These are phyloP conservation scores for Pimpla rufipes DNA, from an alignment of 2,888 invertebrate genomes.

Conservation along the genomic window DNA sequence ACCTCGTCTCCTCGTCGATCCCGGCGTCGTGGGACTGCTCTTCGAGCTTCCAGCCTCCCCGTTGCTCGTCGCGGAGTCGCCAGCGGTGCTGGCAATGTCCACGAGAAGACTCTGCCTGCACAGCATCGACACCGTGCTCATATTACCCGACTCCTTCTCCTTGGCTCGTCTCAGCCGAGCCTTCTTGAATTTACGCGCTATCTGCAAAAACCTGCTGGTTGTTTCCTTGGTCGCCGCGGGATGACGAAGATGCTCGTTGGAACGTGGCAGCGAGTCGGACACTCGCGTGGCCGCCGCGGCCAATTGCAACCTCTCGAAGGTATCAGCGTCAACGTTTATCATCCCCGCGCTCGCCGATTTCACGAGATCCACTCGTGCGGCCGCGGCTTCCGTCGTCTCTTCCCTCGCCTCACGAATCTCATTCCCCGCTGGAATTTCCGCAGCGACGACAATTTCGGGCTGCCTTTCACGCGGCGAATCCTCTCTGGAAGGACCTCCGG, in stretches of 20 bases:
- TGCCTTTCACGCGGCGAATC: conserved; percentile 52
- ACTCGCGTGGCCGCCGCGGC: conserved; percentile 77
- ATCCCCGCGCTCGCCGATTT: conserved; percentile 93
- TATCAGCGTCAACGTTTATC: conserved; percentile 89
- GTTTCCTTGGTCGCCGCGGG: conserved; percentile 52
- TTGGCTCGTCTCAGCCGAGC: conserved; percentile 86
- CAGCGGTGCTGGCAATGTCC: conserved; percentile 83
- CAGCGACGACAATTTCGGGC: conserved; percentile 10
- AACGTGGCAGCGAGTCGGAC: conserved; percentile 87
- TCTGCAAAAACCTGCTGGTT: conserved; percentile 76
- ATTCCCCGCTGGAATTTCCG: conserved; percentile 42
- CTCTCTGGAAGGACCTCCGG: conserved; percentile 80
- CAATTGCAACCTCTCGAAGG: conserved; percentile 87
- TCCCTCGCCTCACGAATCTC: background rate
- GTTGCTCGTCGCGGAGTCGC: background rate
- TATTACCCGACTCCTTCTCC: conserved; percentile 80
- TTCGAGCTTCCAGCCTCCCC: conserved; percentile 18
- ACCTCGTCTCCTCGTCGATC: background rate
- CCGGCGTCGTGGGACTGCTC: conserved; percentile 7
- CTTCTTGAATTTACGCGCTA: conserved; percentile 88
- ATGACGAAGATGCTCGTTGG: conserved; percentile 72
- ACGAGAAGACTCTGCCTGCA: conserved; percentile 92
- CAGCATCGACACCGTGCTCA: conserved; percentile 89
- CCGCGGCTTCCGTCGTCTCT: background rate
- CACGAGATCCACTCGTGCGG: conserved; percentile 85